Evolutionary conservation across 2,888 invertebrate genomes (phyloP).

Genomic region (Glyphotaelius pellucidus): DNA sequence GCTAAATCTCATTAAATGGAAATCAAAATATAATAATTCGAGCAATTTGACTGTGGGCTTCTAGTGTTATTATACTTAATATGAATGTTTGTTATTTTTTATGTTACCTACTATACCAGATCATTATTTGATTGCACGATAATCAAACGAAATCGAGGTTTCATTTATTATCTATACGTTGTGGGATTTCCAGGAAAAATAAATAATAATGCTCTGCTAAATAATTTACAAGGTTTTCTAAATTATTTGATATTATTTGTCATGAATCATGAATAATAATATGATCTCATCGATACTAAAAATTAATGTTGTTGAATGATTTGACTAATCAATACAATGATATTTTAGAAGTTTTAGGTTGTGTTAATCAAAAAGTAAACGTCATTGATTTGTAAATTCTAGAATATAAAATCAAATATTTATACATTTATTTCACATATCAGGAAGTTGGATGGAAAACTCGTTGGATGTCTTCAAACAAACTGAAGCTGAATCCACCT

Average conservation of each 20-base stretch:
- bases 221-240: background rate
- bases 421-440: too few relatives aligned
- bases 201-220: background rate
- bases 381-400: too few relatives aligned
- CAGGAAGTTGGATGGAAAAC: too few relatives aligned
- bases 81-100: background rate
- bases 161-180: background rate
- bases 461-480: too few relatives aligned
- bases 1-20: background rate
- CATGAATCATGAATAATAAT: background rate
- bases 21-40: background rate
- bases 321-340: background rate
- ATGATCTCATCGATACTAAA: too few relatives aligned
- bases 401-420: too few relatives aligned
- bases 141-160: background rate
- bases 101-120: background rate
- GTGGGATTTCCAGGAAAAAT: background rate
- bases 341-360: background rate
- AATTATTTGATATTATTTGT: background rate
- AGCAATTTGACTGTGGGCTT: background rate
- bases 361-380: too few relatives aligned
- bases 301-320: background rate
- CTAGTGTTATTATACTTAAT: background rate
- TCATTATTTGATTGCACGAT: background rate
- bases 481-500: too few relatives aligned